These are phyloP conservation scores for Agriopis leucophaearia DNA, from an alignment of 2,888 invertebrate genomes.

Conservation along the genomic window DNA sequence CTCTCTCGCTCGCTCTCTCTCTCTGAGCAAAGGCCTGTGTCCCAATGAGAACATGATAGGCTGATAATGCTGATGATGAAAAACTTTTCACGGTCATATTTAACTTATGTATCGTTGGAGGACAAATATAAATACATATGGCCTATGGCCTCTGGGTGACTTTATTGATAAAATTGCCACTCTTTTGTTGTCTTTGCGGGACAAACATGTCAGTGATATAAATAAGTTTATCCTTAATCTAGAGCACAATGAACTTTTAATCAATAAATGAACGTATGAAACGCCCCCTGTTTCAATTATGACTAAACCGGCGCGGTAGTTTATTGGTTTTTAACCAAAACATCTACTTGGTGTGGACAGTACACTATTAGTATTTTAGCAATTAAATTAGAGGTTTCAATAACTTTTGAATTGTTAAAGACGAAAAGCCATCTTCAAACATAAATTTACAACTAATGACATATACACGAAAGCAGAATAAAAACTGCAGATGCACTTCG, in stretches of 20 bases:
- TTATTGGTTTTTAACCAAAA: not conserved
- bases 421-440: not conserved
- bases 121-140: not conserved
- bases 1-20: too few species aligned
- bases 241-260: not conserved
- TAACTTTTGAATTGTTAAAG: not conserved
- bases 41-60: too few species aligned
- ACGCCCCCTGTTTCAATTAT: not conserved
- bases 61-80: too few species aligned
- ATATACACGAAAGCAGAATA: conserved; percentile 9
- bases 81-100: conserved; percentile 5
- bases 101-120: not conserved
- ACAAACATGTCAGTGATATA: not conserved
- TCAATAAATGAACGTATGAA: not conserved
- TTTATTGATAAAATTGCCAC: not conserved
- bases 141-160: not conserved
- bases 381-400: not conserved
- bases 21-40: too few species aligned
- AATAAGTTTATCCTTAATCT: not conserved
- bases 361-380: not conserved
- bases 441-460: not conserved
- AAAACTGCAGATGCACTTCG: conserved; percentile 15
- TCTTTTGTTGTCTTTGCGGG: not conserved
- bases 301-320: not conserved
- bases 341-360: too few species aligned